phyloP scores from a whole-genome alignment of 2,113 vertebrate genomes.

The Pavo muticus region DNA sequence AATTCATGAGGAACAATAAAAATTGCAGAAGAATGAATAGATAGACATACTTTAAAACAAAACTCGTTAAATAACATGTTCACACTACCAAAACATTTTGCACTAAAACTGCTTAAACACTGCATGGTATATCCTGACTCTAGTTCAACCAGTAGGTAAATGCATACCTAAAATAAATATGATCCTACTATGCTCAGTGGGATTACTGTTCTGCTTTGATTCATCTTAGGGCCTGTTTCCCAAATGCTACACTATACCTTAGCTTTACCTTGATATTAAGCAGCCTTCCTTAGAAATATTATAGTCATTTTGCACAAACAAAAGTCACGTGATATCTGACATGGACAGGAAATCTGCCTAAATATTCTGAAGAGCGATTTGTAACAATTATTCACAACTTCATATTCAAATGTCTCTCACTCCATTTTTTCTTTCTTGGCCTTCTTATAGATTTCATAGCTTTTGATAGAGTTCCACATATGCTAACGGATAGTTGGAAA shows the following conservation, averaged over 20 bases:
- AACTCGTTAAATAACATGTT: neutral
- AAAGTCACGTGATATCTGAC: neutral
- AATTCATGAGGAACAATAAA: neutral
- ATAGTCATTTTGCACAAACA: constrained; percentile 7
- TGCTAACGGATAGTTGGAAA: neutral
- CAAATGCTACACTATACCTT: neutral
- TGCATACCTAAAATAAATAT: constrained; percentile 24
- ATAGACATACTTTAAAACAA: neutral
- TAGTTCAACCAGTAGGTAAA: constrained; percentile 54
- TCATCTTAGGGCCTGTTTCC: neutral
- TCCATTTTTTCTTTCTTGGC: neutral
- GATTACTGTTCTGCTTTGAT: constrained; percentile 27
- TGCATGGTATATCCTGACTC: neutral
- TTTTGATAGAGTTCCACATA: neutral
- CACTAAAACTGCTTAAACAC: neutral
- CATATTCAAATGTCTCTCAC: neutral
- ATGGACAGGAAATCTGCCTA: neutral
- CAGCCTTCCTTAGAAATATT: neutral
- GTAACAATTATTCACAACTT: neutral
- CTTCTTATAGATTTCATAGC: neutral
- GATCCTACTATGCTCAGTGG: neutral
- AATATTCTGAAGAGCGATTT: neutral
- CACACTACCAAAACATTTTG: constrained; percentile 23
- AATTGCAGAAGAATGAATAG: neutral
- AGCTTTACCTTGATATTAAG: neutral